phyloP scores from a whole-genome alignment of 2,797 vertebrate species.

The Oryzias dopingdopingensis region DNA sequence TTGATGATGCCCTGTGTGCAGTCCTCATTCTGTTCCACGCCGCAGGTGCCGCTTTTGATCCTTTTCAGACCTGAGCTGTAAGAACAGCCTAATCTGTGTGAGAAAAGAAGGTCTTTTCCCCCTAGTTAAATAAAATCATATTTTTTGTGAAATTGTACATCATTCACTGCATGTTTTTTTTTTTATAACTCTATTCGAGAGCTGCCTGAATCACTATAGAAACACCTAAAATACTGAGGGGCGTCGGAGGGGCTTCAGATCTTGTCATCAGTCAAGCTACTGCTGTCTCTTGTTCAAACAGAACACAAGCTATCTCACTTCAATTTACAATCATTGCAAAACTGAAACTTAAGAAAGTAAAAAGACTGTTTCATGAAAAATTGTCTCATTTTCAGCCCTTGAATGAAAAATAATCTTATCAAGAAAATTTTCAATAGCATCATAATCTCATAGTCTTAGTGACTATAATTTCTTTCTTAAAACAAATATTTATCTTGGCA shows the following conservation, averaged over 20 bases:
- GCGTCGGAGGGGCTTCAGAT: constrained; percentile 28
- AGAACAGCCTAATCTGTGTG: constrained; percentile 26
- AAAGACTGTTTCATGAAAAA: background rate
- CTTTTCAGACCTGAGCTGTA: constrained; percentile 12
- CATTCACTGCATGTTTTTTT: constrained; percentile 20
- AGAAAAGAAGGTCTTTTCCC: constrained; percentile 3
- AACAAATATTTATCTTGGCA: no score
- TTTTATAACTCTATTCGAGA: constrained; percentile 33
- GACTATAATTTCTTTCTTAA: no score
- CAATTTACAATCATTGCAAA: constrained; percentile 1
- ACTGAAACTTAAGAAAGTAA: background rate
- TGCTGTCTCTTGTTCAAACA: constrained; percentile 41
- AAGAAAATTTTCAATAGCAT: no score
- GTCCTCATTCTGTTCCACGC: constrained; percentile 29
- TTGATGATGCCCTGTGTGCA: constrained; percentile 51
- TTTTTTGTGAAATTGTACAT: no score
- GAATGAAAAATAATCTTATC: no score
- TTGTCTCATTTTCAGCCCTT: no score
- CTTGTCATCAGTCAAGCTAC: constrained; percentile 50
- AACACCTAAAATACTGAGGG: constrained; percentile 24
- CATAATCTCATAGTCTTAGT: no score
- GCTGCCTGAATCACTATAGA: constrained; percentile 37
- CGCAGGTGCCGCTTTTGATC: constrained; percentile 15
- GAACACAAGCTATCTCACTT: constrained; percentile 18
- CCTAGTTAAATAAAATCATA: no score